Percentiles rank a stretch among this genome's conserved stretches.
Evolutionary conservation across 2,888 invertebrate genomes (phyloP).

Genomic region (Lycophotia porphyrea): DNA sequence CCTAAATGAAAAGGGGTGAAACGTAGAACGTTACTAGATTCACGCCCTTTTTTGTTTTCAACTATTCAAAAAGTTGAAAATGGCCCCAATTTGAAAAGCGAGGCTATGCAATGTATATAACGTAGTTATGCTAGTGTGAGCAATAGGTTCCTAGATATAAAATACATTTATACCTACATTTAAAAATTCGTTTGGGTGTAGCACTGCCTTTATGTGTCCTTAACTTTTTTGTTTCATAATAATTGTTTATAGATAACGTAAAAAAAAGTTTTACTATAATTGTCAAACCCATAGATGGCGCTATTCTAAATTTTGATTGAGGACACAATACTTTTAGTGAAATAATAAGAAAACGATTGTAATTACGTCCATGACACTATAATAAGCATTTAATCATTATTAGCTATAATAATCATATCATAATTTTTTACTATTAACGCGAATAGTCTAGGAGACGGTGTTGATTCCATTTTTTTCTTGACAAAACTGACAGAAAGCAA

Average conservation of each 20-base stretch:
- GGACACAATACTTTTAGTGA: slow-evolving; percentile 24
- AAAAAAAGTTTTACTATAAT: not conserved
- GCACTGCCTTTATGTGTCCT: slow-evolving; percentile 47
- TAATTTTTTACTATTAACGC: slow-evolving; percentile 55
- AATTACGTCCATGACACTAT: slow-evolving; percentile 75
- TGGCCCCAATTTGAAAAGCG: slow-evolving; percentile 45
- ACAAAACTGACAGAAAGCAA: not conserved
- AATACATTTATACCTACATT: slow-evolving; percentile 42
- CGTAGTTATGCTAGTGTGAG: slow-evolving; percentile 61
- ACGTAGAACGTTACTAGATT: slow-evolving; percentile 18
- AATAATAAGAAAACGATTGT: slow-evolving; percentile 57
- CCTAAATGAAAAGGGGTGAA: slow-evolving; percentile 6
- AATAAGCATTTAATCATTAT: slow-evolving; percentile 66
- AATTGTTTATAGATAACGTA: not conserved
- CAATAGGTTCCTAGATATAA: slow-evolving; percentile 53
- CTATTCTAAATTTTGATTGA: slow-evolving; percentile 13
- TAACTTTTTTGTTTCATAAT: not conserved
- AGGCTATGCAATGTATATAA: slow-evolving; percentile 61
- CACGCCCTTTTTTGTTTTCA: slow-evolving; percentile 15
- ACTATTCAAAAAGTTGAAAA: slow-evolving; percentile 1
- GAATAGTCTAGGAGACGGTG: slow-evolving; percentile 18
- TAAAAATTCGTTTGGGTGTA: slow-evolving; percentile 42
- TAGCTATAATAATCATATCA: slow-evolving; percentile 59
- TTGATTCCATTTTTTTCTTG: slow-evolving; percentile 3
- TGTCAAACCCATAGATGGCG: slow-evolving; percentile 29